phyloP scores from a whole-genome alignment of 2,888 invertebrate species.

The Acanthacorydalis orientalis region DNA sequence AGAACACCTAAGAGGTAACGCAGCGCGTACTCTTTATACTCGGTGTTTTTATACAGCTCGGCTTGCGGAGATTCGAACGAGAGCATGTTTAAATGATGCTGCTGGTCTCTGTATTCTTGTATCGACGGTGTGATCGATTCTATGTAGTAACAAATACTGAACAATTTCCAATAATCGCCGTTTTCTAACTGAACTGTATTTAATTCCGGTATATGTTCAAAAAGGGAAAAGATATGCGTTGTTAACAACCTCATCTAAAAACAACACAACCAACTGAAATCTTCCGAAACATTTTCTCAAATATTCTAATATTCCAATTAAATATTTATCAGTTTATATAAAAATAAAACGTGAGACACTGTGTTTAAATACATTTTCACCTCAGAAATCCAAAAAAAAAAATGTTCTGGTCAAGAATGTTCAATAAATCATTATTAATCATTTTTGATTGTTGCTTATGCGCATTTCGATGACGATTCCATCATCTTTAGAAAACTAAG shows the following conservation, averaged over 20 bases:
- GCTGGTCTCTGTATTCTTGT: constrained; percentile 62
- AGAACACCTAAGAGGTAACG: constrained; percentile 67
- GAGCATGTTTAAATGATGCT: constrained; percentile 57
- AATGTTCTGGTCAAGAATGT: too few species aligned
- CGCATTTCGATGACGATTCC: too few species aligned
- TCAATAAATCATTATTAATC: too few species aligned
- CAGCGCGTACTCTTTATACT: constrained; percentile 47
- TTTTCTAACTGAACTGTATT: constrained; percentile 20
- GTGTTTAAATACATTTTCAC: too few species aligned
- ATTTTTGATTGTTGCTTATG: too few species aligned
- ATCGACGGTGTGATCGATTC: constrained; percentile 57
- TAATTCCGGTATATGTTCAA: constrained; percentile 37
- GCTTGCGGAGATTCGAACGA: constrained; percentile 40
- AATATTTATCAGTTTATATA: too few species aligned
- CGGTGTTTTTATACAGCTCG: constrained; percentile 32
- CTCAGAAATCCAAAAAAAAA: too few species aligned
- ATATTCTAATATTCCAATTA: too few species aligned
- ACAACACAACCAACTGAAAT: constrained; percentile 4
- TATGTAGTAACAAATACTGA: constrained; percentile 48
- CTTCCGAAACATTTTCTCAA: too few species aligned
- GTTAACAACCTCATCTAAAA: constrained; percentile 50
- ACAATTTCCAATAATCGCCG: constrained; percentile 37
- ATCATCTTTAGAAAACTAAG: too few species aligned
- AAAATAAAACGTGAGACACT: too few species aligned
- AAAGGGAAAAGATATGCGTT: constrained; percentile 54